These are phyloP conservation scores for Cynaeus angustus DNA, from an alignment of 2,888 invertebrate species.

Conservation along the genomic window DNA sequence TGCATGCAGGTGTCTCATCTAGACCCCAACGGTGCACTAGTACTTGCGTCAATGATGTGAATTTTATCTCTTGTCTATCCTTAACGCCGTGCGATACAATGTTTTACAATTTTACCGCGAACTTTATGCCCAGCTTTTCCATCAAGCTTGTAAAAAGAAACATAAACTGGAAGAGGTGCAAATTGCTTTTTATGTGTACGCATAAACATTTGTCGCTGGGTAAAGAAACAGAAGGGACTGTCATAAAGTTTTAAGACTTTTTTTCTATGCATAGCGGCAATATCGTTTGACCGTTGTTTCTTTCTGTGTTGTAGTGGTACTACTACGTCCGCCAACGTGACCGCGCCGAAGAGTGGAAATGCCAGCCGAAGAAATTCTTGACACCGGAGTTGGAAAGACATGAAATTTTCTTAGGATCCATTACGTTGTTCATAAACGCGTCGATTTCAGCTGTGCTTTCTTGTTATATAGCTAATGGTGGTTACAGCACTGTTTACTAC, in stretches of 20 bases:
- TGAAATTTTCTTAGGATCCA: constrained; percentile 78
- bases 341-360: constrained; percentile 81
- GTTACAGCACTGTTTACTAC: constrained; percentile 79
- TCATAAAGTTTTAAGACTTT: constrained; percentile 60
- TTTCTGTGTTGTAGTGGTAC: constrained; percentile 76
- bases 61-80: constrained; percentile 35
- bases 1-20: constrained; percentile 27
- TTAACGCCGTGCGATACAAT: constrained; percentile 36
- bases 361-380: constrained; percentile 82
- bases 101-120: constrained; percentile 47
- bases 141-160: constrained; percentile 56
- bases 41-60: constrained; percentile 30
- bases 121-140: constrained; percentile 48
- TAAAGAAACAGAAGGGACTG: constrained; percentile 53
- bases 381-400: constrained; percentile 79
- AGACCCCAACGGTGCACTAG: constrained; percentile 11
- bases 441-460: constrained; percentile 77
- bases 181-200: constrained; percentile 63
- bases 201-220: constrained; percentile 62
- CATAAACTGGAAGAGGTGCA: constrained; percentile 61
- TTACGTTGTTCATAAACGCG: constrained; percentile 75
- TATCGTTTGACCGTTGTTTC: constrained; percentile 45
- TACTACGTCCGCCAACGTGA: constrained; percentile 79
- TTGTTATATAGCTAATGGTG: constrained; percentile 80
- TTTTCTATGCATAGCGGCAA: constrained; percentile 54